phyloP scores from a whole-genome alignment of 2,888 invertebrate genomes.

The Kuschelorhynchus macadamiae region DNA sequence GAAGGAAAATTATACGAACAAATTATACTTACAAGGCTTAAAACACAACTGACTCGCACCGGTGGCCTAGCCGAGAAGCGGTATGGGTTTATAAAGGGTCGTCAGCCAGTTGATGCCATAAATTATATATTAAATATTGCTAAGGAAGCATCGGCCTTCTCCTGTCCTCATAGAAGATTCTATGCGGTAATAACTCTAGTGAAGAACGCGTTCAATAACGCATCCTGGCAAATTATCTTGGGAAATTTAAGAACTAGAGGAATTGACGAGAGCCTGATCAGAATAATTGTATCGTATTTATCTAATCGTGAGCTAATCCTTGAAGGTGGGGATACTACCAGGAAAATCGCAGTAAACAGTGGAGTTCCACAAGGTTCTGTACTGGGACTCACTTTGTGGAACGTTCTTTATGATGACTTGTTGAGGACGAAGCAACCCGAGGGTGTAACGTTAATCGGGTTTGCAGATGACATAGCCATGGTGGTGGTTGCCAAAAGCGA shows the following conservation, averaged over 20 bases:
- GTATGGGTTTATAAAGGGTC: conserved; percentile 23
- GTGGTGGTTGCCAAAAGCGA: conserved; percentile 11
- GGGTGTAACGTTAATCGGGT: conserved; percentile 17
- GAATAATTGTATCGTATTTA: neutral
- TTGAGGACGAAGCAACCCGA: neutral
- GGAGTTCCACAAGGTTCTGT: conserved; percentile 49
- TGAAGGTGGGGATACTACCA: neutral
- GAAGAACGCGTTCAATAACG: conserved; percentile 31
- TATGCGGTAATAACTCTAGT: conserved; percentile 11
- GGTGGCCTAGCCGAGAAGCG: neutral
- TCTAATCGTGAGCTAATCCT: neutral
- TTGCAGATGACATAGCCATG: conserved; percentile 42
- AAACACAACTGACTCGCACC: conserved; percentile 1
- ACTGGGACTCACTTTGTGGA: conserved; percentile 42
- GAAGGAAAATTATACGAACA: conserved; percentile 21
- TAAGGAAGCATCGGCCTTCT: neutral
- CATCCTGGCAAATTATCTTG: conserved; percentile 10
- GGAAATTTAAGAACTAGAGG: neutral
- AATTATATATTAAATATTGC: too few species aligned
- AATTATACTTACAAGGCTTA: conserved; percentile 13
- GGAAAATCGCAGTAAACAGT: neutral
- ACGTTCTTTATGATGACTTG: conserved; percentile 42
- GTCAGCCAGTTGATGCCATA: conserved; percentile 16
- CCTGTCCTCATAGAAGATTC: neutral
- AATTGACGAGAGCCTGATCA: neutral